These are phyloP conservation scores for Tineola bisselliella DNA, from an alignment of 2,888 invertebrate genomes.

Conservation along the genomic window DNA sequence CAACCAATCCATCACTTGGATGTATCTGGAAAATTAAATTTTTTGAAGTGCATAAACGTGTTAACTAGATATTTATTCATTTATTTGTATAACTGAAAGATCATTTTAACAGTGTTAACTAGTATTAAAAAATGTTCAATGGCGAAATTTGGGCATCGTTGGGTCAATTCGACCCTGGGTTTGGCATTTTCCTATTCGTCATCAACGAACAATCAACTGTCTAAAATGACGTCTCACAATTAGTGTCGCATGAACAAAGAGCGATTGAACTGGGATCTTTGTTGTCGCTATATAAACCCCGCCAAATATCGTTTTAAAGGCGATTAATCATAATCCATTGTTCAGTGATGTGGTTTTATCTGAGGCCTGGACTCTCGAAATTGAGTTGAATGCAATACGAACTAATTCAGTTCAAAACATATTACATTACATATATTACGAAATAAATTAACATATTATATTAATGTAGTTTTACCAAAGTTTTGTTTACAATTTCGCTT, in stretches of 20 bases:
- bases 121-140: no score
- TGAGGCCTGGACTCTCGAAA: not conserved
- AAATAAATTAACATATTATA: no score
- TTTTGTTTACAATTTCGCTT: no score
- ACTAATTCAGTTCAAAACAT: no score
- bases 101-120: not conserved
- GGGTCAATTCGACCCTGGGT: not conserved
- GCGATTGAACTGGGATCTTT: conserved; percentile 42
- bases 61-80: not conserved
- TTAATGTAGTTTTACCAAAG: no score
- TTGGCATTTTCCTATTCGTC: not conserved
- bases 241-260: conserved; percentile 25
- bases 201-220: conserved; percentile 30
- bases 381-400: not conserved
- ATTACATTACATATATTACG: no score
- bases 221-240: conserved; percentile 41
- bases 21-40: conserved; percentile 1
- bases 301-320: conserved; percentile 32
- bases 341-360: conserved; percentile 16
- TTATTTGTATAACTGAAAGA: no score
- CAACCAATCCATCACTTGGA: not conserved
- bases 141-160: no score
- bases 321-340: conserved; percentile 45
- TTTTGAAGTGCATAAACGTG: not conserved
- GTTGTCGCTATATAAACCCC: conserved; percentile 33